These are phyloP conservation scores for Anas bernieri DNA, from an alignment of 2,797 vertebrate species.

Conservation along the genomic window DNA sequence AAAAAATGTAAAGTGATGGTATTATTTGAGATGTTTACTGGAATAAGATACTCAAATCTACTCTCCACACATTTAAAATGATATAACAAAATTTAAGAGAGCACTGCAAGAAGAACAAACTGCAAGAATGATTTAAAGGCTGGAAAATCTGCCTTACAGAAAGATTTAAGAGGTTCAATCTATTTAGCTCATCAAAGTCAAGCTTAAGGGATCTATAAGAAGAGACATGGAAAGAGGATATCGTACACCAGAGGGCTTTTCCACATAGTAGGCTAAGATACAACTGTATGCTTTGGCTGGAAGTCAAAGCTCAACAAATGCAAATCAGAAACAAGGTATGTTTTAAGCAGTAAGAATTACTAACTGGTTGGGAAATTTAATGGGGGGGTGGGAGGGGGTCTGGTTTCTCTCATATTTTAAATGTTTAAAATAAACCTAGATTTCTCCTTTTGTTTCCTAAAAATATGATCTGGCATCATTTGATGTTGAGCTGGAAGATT, in stretches of 20 bases:
- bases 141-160: slow-evolving; percentile 28
- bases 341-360: not conserved
- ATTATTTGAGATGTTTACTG: not conserved
- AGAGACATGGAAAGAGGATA: not conserved
- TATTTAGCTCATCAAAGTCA: slow-evolving; percentile 51
- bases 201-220: slow-evolving; percentile 2
- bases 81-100: not conserved
- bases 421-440: not conserved
- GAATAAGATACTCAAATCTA: not conserved
- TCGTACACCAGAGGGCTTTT: not conserved
- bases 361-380: not conserved
- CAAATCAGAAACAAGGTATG: not conserved
- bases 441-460: not conserved
- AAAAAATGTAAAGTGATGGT: not conserved
- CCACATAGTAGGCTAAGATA: not conserved
- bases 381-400: not conserved
- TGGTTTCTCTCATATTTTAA: not conserved
- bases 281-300: not conserved
- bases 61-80: not conserved
- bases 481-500: not conserved
- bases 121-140: not conserved
- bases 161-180: slow-evolving; percentile 18
- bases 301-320: not conserved
- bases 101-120: not conserved
- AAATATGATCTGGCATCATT: not conserved